These are phyloP conservation scores for Saturnia japonica DNA, from an alignment of 2,888 invertebrate species.

Conservation along the genomic window DNA sequence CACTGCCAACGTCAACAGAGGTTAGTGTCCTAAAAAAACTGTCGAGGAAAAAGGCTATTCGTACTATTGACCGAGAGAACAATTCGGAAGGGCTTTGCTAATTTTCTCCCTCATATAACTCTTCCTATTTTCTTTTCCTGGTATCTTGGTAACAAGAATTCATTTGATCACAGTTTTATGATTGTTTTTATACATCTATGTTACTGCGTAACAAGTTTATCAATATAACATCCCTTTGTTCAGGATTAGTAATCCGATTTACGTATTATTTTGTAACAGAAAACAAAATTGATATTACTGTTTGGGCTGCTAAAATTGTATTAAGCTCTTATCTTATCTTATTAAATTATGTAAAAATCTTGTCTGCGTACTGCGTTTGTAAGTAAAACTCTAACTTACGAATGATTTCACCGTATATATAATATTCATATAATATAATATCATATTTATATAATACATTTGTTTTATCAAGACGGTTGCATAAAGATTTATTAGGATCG, in stretches of 20 bases:
- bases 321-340: neutral
- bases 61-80: slow-evolving; percentile 38
- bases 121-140: neutral
- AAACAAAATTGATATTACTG: neutral
- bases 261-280: neutral
- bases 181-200: neutral
- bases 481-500: too few relatives aligned
- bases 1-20: slow-evolving; percentile 78
- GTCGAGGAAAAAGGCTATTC: slow-evolving; percentile 51
- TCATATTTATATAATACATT: too few relatives aligned
- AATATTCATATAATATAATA: too few relatives aligned
- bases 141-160: neutral
- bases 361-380: too few relatives aligned
- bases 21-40: slow-evolving; percentile 73
- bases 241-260: neutral
- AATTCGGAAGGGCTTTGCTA: slow-evolving; percentile 6
- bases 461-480: too few relatives aligned
- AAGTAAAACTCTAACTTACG: too few relatives aligned
- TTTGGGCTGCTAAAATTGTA: neutral
- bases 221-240: neutral
- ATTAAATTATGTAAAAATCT: neutral
- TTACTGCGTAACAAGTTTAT: neutral
- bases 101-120: neutral
- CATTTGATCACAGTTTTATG: neutral
- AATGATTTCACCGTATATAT: too few relatives aligned